A percentile compares a stretch with the other conserved stretches of the same genome.
phyloP scores from a whole-genome alignment of 2,888 invertebrate species.

The Dolichopus griseipennis region DNA sequence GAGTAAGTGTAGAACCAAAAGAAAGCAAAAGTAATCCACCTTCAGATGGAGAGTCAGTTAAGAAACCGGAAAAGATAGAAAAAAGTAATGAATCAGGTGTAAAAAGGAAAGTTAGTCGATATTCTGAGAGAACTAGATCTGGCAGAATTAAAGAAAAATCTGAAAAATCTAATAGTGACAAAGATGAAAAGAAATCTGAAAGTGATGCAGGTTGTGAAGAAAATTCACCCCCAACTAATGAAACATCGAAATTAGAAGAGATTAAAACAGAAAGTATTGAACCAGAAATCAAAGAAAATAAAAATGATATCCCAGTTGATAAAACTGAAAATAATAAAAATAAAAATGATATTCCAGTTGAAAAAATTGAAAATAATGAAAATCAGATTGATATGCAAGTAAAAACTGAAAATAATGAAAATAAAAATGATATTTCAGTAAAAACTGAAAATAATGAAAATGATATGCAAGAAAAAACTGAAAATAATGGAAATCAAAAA shows the following conservation, averaged over 20 bases:
- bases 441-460: no score
- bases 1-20: conserved; percentile 22
- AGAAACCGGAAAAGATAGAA: conserved; percentile 28
- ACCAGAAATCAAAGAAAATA: background rate
- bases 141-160: conserved; percentile 24
- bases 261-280: background rate
- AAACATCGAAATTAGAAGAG: background rate
- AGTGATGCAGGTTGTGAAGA: no score
- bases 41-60: conserved; percentile 30
- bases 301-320: background rate
- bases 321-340: background rate
- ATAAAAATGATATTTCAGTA: no score
- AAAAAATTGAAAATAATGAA: background rate
- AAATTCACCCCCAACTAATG: no score
- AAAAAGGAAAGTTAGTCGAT: conserved; percentile 30
- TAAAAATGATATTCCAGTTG: background rate
- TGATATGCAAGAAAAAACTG: background rate
- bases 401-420: no score
- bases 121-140: conserved; percentile 30
- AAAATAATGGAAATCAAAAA: background rate
- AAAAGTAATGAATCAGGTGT: conserved; percentile 18
- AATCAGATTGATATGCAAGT: no score
- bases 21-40: conserved; percentile 27
- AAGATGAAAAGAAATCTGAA: background rate
- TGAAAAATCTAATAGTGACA: background rate